phyloP scores from a whole-genome alignment of 2,113 vertebrate genomes.

The Percina caprodes region DNA sequence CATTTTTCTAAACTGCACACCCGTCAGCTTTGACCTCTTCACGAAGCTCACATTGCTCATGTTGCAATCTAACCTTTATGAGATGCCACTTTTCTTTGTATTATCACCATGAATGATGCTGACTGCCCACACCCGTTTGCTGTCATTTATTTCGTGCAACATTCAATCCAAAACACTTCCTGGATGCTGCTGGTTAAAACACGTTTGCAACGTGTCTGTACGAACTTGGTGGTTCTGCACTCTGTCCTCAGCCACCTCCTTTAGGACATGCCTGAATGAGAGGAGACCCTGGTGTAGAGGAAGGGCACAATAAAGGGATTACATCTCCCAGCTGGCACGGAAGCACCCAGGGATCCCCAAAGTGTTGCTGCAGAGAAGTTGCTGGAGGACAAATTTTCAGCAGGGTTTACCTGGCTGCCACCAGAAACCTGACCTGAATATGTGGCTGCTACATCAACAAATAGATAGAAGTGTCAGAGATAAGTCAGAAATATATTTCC shows the following conservation, averaged over 20 bases:
- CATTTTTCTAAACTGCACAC: conserved; percentile 40
- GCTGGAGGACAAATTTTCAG: conserved; percentile 9
- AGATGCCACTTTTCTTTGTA: conserved; percentile 62
- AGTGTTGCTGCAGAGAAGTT: conserved; percentile 37
- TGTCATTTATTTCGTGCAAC: conserved; percentile 49
- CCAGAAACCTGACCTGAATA: conserved; percentile 5
- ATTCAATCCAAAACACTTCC: conserved; percentile 37
- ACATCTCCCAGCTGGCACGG: conserved; percentile 29
- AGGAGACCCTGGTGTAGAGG: conserved; percentile 40
- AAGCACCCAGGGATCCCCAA: conserved; percentile 30
- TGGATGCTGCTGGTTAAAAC: conserved; percentile 21
- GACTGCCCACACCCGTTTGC: conserved; percentile 17
- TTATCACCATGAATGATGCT: conserved; percentile 67
- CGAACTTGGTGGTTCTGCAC: conserved; percentile 25
- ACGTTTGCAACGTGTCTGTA: conserved; percentile 5
- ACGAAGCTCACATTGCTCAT: conserved; percentile 47
- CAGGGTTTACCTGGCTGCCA: conserved; percentile 12
- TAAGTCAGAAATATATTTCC: too few species aligned
- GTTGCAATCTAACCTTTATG: conserved; percentile 72
- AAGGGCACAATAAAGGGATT: conserved; percentile 49
- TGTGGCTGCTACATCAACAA: not conserved
- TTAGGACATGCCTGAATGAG: conserved; percentile 33
- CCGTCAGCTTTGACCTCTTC: conserved; percentile 72
- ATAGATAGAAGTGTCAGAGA: not conserved
- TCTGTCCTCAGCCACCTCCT: conserved; percentile 17